Conservation (phyloP, 2,113 vertebrate species). For the Microcebus ravelobensis region DNA sequence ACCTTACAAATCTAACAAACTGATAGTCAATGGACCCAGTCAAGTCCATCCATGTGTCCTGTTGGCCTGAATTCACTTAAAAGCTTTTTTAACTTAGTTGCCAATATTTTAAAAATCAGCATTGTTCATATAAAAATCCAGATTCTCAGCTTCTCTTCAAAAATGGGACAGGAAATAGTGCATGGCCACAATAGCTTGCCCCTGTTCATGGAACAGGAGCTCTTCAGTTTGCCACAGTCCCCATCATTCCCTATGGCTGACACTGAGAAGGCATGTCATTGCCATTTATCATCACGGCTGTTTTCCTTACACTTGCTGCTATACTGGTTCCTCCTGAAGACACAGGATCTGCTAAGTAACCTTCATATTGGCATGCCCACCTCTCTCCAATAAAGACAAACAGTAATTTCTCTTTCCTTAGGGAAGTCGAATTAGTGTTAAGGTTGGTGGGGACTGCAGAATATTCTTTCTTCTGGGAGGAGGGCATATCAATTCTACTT, state of each 20-base stretch:
- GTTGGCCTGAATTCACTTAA: background rate
- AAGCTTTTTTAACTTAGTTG: background rate
- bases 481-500: background rate
- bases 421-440: background rate
- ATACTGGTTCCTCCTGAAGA: background rate
- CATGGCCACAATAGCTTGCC: background rate
- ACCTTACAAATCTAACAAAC: background rate
- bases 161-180: background rate
- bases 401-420: background rate
- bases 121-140: background rate
- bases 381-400: background rate
- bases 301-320: background rate
- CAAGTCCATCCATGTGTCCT: background rate
- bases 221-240: background rate
- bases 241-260: background rate
- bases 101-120: background rate
- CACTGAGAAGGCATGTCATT: background rate
- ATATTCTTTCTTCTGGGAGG: background rate
- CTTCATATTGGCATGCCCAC: background rate
- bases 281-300: background rate
- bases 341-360: background rate
- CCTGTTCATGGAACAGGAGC: too few species aligned
- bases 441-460: background rate
- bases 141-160: constrained; percentile 27
- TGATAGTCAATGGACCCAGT: background rate